These are phyloP conservation scores for Anthrax anthrax DNA, from an alignment of 2,888 invertebrate species.

Conservation along the genomic window DNA sequence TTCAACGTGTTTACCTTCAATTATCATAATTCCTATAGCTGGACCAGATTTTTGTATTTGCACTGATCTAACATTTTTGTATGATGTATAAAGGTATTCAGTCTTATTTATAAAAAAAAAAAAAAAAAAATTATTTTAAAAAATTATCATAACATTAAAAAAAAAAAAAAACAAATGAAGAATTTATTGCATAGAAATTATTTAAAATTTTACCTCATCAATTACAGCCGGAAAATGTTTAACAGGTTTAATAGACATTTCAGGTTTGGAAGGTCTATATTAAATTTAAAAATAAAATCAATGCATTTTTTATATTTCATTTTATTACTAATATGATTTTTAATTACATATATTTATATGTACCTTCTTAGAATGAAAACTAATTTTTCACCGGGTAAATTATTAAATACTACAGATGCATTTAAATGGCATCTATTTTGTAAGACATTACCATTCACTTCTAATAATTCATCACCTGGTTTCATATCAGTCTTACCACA, in stretches of 20 bases:
- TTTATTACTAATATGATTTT: no score
- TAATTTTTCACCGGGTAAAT: conserved; percentile 65
- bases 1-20: conserved; percentile 84
- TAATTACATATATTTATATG: conserved; percentile 12
- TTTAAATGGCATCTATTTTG: conserved; percentile 92
- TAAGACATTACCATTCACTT: conserved; percentile 89
- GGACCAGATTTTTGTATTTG: conserved; percentile 66
- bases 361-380: conserved; percentile 79
- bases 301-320: no score
- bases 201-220: conserved; percentile 53
- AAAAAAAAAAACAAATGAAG: not conserved
- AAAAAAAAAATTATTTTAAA: not conserved
- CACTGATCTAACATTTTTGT: conserved; percentile 65
- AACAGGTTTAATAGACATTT: conserved; percentile 56
- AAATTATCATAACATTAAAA: not conserved
- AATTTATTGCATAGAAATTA: no score
- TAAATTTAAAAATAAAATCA: not conserved
- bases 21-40: conserved; percentile 86
- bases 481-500: conserved; percentile 61
- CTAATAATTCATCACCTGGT: conserved; percentile 89
- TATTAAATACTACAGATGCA: conserved; percentile 91
- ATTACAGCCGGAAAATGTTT: conserved; percentile 73
- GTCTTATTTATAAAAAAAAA: conserved; percentile 4
- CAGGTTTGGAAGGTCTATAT: not conserved
- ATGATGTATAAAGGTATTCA: conserved; percentile 32